Base-by-base conservation (phyloP, 2,797 vertebrate species). In the Tarsius wallacei region DNA sequence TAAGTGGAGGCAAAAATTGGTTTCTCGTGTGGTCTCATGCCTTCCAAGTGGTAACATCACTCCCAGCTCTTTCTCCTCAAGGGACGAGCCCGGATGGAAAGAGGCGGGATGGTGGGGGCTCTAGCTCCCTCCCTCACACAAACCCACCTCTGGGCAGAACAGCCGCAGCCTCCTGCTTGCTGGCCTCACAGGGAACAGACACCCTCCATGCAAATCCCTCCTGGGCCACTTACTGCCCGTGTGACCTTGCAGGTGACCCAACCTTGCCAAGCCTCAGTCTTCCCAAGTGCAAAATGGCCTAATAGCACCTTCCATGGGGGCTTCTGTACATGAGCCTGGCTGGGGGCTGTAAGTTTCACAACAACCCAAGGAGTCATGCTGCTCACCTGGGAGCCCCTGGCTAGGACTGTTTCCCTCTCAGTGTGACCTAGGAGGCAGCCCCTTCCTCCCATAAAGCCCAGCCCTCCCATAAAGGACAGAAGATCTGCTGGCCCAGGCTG, bases 1-100 rank as follows among this genome's bases (percentile, higher is more conserved):
- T 89, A 98, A 97, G 97, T 94, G 93, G 95, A 97, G 88, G 63
- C 77, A 68, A 96, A 96, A 97, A 95, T 78, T 94, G 83, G 16
- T 97, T 98, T 97, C 87, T 97, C 77, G 21, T 96, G 95, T 96
- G 96, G 94, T 93, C 96, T 87, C 57, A 51, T 7, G 71, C 85
- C 68, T 94, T 98, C 96, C 95, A 94, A 94, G 84, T 91, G 24
- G 5, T 57, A 76, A 86, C 82, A 47, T 94, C 96, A 80, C 28
- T 55, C 51, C 2, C 9, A 15, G 96, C 42, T 84, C 47, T 73
- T 42, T 24, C 49, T 61, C 59, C 64, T 78, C 31, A 11, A 63
- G 73, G 36, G 21, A 13, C 55, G 68, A 77, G 49, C 9, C 24
- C 5, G 49, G 87, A 68, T 7, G 17, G 42, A 61, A 81, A n/a